Percentiles rank a stretch among this genome's conserved stretches.
These are phyloP conservation scores for Trematomus loennbergii DNA, from an alignment of 2,113 vertebrate species.

Conservation along the genomic window DNA sequence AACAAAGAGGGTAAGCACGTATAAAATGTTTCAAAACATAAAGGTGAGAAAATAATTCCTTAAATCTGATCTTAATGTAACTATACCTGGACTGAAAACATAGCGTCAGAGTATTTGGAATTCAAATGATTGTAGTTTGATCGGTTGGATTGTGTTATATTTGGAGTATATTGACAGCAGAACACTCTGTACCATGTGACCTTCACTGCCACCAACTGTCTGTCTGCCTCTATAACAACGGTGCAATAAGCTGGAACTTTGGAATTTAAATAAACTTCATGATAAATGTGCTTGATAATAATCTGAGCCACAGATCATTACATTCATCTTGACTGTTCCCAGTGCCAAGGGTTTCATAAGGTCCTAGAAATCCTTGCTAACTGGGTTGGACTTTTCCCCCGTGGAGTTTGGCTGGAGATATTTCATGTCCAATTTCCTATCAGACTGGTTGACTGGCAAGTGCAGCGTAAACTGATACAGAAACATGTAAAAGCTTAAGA, in stretches of 20 bases:
- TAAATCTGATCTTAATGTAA: not conserved
- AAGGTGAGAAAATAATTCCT: not conserved
- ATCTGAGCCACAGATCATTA: conserved; percentile 16
- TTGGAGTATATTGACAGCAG: not conserved
- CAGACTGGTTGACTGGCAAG: conserved; percentile 11
- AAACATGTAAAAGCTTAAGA: not conserved
- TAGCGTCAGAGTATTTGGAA: not conserved
- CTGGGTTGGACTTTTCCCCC: conserved; percentile 26
- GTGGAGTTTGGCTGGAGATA: conserved; percentile 8
- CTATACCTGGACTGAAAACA: not conserved
- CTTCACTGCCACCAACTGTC: not conserved
- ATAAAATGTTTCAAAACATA: not conserved
- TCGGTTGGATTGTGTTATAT: too few species aligned
- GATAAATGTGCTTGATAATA: conserved; percentile 37
- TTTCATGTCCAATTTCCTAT: conserved; percentile 33
- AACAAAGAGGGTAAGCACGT: not conserved
- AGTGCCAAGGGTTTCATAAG: conserved; percentile 21
- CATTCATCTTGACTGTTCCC: conserved; percentile 15
- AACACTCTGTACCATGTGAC: conserved; percentile 11
- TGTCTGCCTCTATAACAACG: conserved; percentile 10
- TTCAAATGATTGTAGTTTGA: not conserved
- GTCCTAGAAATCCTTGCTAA: conserved; percentile 26
- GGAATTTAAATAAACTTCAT: conserved; percentile 55
- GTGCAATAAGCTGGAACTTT: conserved; percentile 58
- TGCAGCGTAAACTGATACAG: not conserved